Base-by-base conservation (phyloP, 2,888 invertebrate genomes). In the Sesia bembeciformis region DNA sequence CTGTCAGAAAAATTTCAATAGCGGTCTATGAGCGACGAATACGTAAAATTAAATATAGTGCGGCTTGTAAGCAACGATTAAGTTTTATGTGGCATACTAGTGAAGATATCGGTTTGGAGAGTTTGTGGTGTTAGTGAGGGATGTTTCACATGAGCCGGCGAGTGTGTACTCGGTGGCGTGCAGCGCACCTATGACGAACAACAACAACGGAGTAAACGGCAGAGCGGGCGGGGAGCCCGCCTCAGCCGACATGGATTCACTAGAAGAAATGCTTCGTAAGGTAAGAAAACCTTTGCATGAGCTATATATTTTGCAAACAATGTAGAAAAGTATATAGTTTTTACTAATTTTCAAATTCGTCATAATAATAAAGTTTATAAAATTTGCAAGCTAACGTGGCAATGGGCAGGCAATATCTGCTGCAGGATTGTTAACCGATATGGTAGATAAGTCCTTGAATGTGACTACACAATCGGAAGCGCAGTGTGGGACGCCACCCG, bases 201-300 rank as follows among this genome's bases (percentile, higher is more conserved):
- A 92, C 76, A 93, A 93, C 77, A 92, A 92, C 86, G 91, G 92
- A 54, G 76, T 87, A 69, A 89, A 81, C 90, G 80, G 90, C 84
- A 73, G 91, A 86, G 77, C 91, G 86, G 91, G 90, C 78, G 91
- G 91, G 66, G 91, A 90, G 83, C 91, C 91, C 77, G 91, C 92
- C 70, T 78, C 84, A 81, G 89, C 91, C 81, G 93, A 93, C 81
- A 93, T 94, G 92, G 94, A 94, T 74, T 94, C 94, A 68, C 90
- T 94, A 68, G 94, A 94, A 81, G 94, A 94, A 85, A 94, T 94
- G 93, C 91, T 94, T 76, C 92, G 93, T 76, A 94, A 94, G 94
- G 94, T 94, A 90, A 91, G 79, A 5, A 5, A 7, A 6, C 3
- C 5, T 42, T 42, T 42, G 7, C 42, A 7, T 42, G 23, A 23